phyloP scores from a whole-genome alignment of 2,888 invertebrate genomes.

The Hetaerina titia region DNA sequence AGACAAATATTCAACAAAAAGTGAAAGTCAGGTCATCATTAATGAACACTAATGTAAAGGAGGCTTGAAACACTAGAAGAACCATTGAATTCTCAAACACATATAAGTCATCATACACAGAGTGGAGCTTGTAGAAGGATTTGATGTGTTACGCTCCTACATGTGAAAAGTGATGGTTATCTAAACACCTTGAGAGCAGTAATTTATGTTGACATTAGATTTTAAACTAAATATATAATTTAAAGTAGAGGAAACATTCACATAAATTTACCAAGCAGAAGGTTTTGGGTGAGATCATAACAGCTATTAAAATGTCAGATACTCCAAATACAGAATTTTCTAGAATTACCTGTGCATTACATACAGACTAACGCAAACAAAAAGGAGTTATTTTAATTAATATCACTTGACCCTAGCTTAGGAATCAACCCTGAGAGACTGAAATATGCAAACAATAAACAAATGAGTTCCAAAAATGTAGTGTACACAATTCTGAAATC shows the following conservation, averaged over 20 bases:
- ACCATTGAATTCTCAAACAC: not conserved
- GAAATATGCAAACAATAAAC: constrained; percentile 46
- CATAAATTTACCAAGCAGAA: constrained; percentile 4
- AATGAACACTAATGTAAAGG: not conserved
- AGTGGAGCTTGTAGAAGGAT: not conserved
- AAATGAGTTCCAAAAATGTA: constrained; percentile 50
- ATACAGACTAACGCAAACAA: constrained; percentile 1
- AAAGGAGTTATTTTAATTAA: constrained; percentile 48
- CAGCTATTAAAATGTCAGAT: not conserved
- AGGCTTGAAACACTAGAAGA: not conserved
- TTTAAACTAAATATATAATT: not conserved
- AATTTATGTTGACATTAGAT: not conserved
- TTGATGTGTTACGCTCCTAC: not conserved
- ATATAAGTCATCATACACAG: not conserved
- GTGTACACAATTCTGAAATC: constrained; percentile 39
- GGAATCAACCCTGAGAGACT: constrained; percentile 61
- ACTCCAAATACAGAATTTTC: not conserved
- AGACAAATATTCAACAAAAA: not conserved
- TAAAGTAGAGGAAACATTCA: not conserved
- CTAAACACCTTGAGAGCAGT: constrained; percentile 1
- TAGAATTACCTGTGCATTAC: not conserved
- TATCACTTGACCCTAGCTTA: constrained; percentile 52
- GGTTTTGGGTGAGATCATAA: constrained; percentile 20
- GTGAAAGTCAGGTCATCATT: not conserved
- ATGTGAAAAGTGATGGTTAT: not conserved